phyloP scores from a whole-genome alignment of 2,113 vertebrate genomes.

The Ariopsis seemanni region DNA sequence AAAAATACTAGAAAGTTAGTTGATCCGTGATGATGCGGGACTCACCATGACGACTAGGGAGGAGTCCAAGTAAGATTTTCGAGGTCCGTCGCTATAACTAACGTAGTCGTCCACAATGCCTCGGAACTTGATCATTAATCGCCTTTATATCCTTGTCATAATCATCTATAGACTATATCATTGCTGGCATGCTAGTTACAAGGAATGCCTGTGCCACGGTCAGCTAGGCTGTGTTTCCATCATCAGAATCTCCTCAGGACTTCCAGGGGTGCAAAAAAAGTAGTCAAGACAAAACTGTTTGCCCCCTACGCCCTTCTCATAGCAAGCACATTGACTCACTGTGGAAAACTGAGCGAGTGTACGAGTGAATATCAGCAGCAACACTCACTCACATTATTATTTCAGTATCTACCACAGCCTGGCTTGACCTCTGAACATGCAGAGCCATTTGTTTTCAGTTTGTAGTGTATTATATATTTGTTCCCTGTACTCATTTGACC shows the following conservation, averaged over 20 bases:
- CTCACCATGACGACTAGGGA: slow-evolving; percentile 22
- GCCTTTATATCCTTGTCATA: slow-evolving; percentile 47
- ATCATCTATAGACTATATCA: slow-evolving; percentile 40
- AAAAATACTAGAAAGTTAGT: slow-evolving; percentile 12
- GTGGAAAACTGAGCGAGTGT: slow-evolving; percentile 28
- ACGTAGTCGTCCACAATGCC: slow-evolving; percentile 41
- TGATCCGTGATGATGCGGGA: slow-evolving; percentile 32
- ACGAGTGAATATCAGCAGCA: slow-evolving; percentile 29
- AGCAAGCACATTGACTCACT: slow-evolving; percentile 46
- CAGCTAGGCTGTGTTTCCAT: slow-evolving; percentile 53
- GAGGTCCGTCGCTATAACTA: slow-evolving; percentile 35
- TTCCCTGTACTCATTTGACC: background rate
- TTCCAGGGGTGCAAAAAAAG: slow-evolving; percentile 62
- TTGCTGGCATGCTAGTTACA: slow-evolving; percentile 46
- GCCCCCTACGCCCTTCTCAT: slow-evolving; percentile 42
- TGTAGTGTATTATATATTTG: slow-evolving; percentile 15
- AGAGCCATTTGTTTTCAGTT: slow-evolving; percentile 29
- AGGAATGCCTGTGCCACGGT: slow-evolving; percentile 46
- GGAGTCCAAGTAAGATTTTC: slow-evolving; percentile 37
- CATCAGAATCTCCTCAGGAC: slow-evolving; percentile 71
- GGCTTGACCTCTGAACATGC: slow-evolving; percentile 27
- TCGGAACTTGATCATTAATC: slow-evolving; percentile 51
- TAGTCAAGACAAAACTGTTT: slow-evolving; percentile 44
- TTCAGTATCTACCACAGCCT: slow-evolving; percentile 34
- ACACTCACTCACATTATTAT: slow-evolving; percentile 22